phyloP scores from a whole-genome alignment of 2,888 invertebrate genomes.

The Cheilosia impressa region DNA sequence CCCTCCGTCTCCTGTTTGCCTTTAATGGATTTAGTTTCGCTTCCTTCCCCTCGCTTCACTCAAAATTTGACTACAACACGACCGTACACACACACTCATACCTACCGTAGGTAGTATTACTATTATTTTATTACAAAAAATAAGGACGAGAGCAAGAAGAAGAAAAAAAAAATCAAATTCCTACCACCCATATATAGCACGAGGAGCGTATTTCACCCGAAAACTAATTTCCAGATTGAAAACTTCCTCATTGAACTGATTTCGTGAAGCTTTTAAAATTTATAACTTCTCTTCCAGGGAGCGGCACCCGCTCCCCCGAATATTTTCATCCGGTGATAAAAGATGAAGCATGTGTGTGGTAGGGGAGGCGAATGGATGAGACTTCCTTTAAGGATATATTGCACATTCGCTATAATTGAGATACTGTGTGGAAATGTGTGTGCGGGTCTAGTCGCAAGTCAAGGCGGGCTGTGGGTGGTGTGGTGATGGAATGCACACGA shows the following conservation, averaged over 20 bases:
- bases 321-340: constrained; percentile 60
- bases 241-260: constrained; percentile 77
- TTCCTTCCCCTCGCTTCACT: constrained; percentile 11
- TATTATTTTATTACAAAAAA: constrained; percentile 67
- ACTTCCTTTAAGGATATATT: constrained; percentile 72
- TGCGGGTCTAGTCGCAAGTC: constrained; percentile 5
- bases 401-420: constrained; percentile 73
- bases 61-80: constrained; percentile 57
- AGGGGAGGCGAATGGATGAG: constrained; percentile 62
- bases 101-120: constrained; percentile 36
- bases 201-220: constrained; percentile 63
- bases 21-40: constrained; percentile 71
- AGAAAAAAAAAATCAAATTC: constrained; percentile 10
- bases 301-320: not conserved
- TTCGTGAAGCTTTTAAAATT: constrained; percentile 77
- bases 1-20: constrained; percentile 39
- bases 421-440: constrained; percentile 64
- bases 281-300: constrained; percentile 72
- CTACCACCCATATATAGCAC: not conserved
- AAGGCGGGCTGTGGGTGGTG: constrained; percentile 22
- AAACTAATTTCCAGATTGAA: constrained; percentile 77
- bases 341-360: constrained; percentile 66
- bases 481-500: constrained; percentile 52
- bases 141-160: not conserved
- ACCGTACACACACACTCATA: not conserved